These are phyloP conservation scores for Chlorodrepanis virens DNA, from an alignment of 2,113 vertebrate species.

Conservation along the genomic window DNA sequence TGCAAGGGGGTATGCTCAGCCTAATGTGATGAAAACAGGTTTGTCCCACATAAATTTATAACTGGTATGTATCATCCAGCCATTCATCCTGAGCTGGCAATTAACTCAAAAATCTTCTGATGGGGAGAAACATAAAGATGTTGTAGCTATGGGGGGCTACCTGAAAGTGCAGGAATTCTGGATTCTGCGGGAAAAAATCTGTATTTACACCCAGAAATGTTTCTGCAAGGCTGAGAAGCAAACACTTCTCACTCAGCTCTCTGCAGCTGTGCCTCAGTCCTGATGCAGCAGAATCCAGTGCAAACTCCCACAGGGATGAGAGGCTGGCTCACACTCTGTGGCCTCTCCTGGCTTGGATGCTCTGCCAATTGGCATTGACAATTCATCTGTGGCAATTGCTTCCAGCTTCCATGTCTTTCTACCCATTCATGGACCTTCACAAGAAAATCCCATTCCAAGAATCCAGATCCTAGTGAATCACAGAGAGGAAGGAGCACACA, in stretches of 20 bases:
- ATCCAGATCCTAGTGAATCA: not conserved
- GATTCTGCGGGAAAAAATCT: not conserved
- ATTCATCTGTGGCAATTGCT: not conserved
- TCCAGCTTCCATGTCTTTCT: not conserved
- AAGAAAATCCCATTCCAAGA: not conserved
- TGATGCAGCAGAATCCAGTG: not conserved
- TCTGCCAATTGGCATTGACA: not conserved
- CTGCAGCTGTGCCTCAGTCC: not conserved
- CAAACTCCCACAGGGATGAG: not conserved
- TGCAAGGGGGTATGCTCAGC: not conserved
- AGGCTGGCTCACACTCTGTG: not conserved
- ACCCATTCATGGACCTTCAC: not conserved
- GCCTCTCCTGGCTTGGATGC: not conserved
- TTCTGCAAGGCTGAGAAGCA: not conserved
- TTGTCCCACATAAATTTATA: not conserved
- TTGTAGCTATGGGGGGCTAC: not conserved
- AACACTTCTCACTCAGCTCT: not conserved
- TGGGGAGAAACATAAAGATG: not conserved
- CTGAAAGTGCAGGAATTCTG: not conserved
- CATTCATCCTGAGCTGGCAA: not conserved
- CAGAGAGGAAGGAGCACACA: not conserved
- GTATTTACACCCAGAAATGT: not conserved
- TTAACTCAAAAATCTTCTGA: not conserved
- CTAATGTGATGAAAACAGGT: not conserved
- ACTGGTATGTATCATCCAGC: not conserved